phyloP scores from a whole-genome alignment of 2,113 vertebrate species.

The Leucopsar rothschildi region DNA sequence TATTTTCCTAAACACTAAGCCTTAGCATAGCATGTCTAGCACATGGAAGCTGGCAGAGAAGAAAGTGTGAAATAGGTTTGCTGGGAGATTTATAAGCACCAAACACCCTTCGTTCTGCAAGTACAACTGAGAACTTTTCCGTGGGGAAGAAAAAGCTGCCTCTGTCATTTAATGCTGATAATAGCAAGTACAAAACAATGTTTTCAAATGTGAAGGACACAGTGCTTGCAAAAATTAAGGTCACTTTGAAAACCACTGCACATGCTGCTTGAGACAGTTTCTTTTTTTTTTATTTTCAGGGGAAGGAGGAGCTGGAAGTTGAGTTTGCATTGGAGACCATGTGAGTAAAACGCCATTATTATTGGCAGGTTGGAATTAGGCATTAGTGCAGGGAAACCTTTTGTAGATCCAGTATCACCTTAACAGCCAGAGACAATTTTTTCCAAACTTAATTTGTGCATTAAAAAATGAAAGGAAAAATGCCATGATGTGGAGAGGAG shows the following conservation, averaged over 20 bases:
- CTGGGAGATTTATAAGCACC: background rate
- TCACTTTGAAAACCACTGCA: background rate
- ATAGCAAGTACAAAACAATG: background rate
- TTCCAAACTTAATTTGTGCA: background rate
- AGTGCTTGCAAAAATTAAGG: background rate
- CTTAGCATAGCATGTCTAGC: background rate
- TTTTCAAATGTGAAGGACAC: background rate
- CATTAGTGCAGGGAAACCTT: background rate
- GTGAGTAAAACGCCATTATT: constrained; percentile 35
- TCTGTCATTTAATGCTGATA: background rate
- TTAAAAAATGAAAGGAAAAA: background rate
- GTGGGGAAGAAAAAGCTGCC: background rate
- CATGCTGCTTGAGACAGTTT: background rate
- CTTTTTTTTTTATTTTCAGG: constrained; percentile 17
- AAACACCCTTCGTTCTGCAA: background rate
- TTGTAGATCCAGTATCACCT: background rate
- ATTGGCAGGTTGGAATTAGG: background rate
- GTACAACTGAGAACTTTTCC: background rate
- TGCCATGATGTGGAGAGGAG: background rate
- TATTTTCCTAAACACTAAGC: background rate
- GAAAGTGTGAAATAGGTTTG: background rate
- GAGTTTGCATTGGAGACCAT: constrained; percentile 50
- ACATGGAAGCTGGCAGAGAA: background rate
- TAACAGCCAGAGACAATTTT: background rate
- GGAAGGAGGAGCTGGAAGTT: constrained; percentile 43